Evolutionary conservation across 2,888 invertebrate genomes (phyloP).

Genomic region (Platypus cylindrus): DNA sequence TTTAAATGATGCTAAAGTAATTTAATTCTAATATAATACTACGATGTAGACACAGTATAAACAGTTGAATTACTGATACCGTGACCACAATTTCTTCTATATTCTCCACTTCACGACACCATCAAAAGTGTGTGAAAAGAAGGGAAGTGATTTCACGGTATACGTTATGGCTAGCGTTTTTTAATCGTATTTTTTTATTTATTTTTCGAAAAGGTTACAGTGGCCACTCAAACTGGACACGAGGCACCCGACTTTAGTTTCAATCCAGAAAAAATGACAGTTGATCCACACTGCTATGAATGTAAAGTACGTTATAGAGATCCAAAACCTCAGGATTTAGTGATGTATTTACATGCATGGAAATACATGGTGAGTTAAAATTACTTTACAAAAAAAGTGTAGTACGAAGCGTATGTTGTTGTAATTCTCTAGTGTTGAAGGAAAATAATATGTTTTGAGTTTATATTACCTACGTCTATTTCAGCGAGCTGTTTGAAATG

Average conservation of each 20-base stretch:
- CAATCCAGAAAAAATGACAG: slow-evolving; percentile 57
- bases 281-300: slow-evolving; percentile 83
- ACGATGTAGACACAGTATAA: no score
- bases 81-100: no score
- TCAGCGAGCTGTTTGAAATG: no score
- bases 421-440: no score
- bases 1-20: slow-evolving; percentile 12
- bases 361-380: slow-evolving; percentile 59
- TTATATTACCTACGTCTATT: no score
- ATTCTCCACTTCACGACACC: no score
- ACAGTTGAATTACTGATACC: no score
- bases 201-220: slow-evolving; percentile 44
- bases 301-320: slow-evolving; percentile 87
- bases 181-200: slow-evolving; percentile 1
- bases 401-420: neutral
- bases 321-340: slow-evolving; percentile 80
- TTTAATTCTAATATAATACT: neutral
- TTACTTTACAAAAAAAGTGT: neutral
- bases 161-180: no score
- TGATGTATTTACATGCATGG: slow-evolving; percentile 95
- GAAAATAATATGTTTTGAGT: neutral
- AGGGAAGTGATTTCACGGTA: no score
- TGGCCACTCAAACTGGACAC: slow-evolving; percentile 77
- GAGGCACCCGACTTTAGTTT: slow-evolving; percentile 56
- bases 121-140: no score